These are phyloP conservation scores for Stichopus horrens DNA, from an alignment of 53 echinoderm and acorn worm species.

Conservation along the genomic window DNA sequence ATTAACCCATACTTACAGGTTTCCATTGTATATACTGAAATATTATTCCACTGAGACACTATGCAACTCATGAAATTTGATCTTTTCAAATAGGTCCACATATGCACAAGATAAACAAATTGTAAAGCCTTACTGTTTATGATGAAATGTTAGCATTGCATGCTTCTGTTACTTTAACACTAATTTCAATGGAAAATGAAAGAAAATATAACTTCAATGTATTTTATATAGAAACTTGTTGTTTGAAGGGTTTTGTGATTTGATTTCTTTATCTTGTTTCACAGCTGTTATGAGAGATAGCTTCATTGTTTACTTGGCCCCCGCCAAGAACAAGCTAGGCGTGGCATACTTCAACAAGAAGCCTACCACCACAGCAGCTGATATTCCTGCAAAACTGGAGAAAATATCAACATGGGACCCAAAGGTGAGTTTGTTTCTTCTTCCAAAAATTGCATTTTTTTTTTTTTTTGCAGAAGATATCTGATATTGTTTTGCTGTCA, in stretches of 20 bases:
- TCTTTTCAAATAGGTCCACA: no score
- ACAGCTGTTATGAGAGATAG: conserved; percentile 78
- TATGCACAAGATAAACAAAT: no score
- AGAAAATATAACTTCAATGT: no score
- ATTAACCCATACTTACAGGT: no score
- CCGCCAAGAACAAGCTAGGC: conserved; percentile 83
- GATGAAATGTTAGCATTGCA: background rate
- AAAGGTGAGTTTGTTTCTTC: conserved; percentile 63
- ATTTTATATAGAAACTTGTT: no score
- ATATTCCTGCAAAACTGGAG: conserved; percentile 80
- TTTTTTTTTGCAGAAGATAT: background rate
- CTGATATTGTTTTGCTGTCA: background rate
- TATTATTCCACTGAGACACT: no score
- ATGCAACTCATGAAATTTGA: no score
- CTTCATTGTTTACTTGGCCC: conserved; percentile 76
- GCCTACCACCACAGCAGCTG: conserved; percentile 57
- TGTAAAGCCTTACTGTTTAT: no score
- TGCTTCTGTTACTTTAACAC: background rate
- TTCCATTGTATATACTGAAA: no score
- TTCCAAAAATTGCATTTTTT: no score
- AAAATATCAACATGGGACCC: conserved; percentile 87
- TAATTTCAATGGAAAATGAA: no score
- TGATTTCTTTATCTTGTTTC: background rate
- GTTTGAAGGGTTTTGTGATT: background rate
- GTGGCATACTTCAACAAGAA: conserved; percentile 90